Evolutionary conservation across 1,140 invertebrate species (phyloP).

Genomic region (Homalodisca vitripennis): DNA sequence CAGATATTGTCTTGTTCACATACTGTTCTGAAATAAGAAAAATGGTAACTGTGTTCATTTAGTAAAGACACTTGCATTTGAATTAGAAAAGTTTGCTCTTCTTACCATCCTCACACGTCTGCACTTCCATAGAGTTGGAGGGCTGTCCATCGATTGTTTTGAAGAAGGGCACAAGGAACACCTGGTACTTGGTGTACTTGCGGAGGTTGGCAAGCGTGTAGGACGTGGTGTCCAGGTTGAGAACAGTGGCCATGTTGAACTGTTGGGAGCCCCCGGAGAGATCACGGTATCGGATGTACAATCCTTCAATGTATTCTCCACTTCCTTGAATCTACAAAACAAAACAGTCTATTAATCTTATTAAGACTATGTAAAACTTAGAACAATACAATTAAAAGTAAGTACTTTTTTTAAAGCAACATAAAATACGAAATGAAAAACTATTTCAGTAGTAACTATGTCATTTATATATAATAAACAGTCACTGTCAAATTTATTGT

Average conservation of each 20-base stretch:
- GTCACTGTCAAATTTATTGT: too few species aligned
- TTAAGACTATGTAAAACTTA: constrained; percentile 18
- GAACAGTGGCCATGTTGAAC: constrained; percentile 68
- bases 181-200: constrained; percentile 84
- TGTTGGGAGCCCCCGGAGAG: constrained; percentile 60
- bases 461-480: too few species aligned
- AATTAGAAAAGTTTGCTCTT: neutral
- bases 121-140: constrained; percentile 67
- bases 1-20: too few species aligned
- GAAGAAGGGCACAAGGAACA: constrained; percentile 86
- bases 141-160: constrained; percentile 81
- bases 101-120: constrained; percentile 70
- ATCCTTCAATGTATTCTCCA: constrained; percentile 73
- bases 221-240: constrained; percentile 62
- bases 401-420: constrained; percentile 33
- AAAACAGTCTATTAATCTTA: constrained; percentile 12
- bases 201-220: constrained; percentile 71
- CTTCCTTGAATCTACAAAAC: constrained; percentile 52
- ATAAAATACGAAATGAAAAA: constrained; percentile 2
- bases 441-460: too few species aligned
- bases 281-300: constrained; percentile 90
- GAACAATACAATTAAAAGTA: constrained; percentile 44
- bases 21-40: too few species aligned
- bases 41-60: too few species aligned
- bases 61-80: too few species aligned